Evolutionary conservation across 2,888 invertebrate species (phyloP).

Genomic region (Villa cingulata): DNA sequence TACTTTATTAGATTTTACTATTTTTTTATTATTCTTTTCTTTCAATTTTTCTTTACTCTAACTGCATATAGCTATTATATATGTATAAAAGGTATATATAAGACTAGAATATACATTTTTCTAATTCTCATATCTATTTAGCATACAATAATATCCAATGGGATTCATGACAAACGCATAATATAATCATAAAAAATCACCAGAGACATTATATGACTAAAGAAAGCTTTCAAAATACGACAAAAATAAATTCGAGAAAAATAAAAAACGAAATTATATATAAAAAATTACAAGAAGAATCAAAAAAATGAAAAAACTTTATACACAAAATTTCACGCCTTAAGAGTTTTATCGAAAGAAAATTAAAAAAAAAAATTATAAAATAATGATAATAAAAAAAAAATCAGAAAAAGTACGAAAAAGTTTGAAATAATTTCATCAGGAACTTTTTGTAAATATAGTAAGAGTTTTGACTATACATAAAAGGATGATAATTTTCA

Average conservation of each 20-base stretch:
- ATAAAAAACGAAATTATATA: background rate
- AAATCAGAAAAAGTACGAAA: too few relatives aligned
- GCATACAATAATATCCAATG: background rate
- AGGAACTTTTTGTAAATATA: background rate
- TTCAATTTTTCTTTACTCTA: background rate
- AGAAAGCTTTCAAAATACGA: constrained; percentile 5
- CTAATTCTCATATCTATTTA: background rate
- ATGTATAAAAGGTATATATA: too few relatives aligned
- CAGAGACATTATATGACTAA: constrained; percentile 9
- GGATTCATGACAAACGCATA: constrained; percentile 3
- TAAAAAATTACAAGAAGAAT: background rate
- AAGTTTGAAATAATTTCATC: background rate
- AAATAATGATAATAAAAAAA: too few relatives aligned
- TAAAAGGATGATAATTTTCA: too few relatives aligned
- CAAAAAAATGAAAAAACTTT: background rate
- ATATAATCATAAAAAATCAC: constrained; percentile 10
- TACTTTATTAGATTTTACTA: constrained; percentile 9
- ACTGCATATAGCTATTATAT: too few relatives aligned
- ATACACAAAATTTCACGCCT: background rate
- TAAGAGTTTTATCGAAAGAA: background rate
- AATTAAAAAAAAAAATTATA: background rate
- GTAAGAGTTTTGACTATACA: too few relatives aligned
- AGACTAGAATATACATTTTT: too few relatives aligned
- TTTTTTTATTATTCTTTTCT: constrained; percentile 6
- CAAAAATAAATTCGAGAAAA: background rate